Evolutionary conservation across 2,113 vertebrate species (phyloP), one percentile per base, ranked within the genome.

Genomic region (Neopipo cinnamomea): DNA sequence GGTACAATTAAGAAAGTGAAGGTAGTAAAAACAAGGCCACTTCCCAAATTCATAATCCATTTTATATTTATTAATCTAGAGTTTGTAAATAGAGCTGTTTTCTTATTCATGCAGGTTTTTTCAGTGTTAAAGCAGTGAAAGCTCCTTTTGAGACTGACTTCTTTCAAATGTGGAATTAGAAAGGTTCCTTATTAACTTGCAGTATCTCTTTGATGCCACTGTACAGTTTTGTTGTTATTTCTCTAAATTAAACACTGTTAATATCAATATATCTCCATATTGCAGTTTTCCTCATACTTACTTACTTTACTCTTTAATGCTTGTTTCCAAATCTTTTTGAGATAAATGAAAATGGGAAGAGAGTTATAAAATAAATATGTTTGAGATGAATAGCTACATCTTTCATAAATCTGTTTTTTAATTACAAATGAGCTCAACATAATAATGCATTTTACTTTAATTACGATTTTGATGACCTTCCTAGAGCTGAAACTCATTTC

Each of bases 391-490:
- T 71, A 91, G 61, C 62, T 76, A 58, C 55, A 91, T 94, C 56
- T 94, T 72, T 61, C 88, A 90, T 91, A 95, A 85, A 91, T 94
- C 74, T 95, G 55, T 44, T 96, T 95, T 96, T 88, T 95, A 95
- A 94, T 91, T 93, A 81, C 59, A 93, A 94, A 91, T 94, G 49
- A 95, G 59, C 59, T 87, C 53, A 88, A 83, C 24, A 58, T 61
- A 83, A 33, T 94, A 91, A 94, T 89, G 67, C 33, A 67, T 95
- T 97, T 94, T 93, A 80, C 70, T 95, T 92, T 96, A 97, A 97
- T 96, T 97, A 96, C 0, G 0, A 89, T 95, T 96, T 95, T 93
- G 88, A 95, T 95, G 96, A 95, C 96, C 95, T 95, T 91, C 79
- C 93, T 81, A 81, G 80, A 94, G 78, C 82, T 95, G 76, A 93